phyloP scores from a whole-genome alignment of 2,797 vertebrate genomes.

The Oreochromis mossambicus region DNA sequence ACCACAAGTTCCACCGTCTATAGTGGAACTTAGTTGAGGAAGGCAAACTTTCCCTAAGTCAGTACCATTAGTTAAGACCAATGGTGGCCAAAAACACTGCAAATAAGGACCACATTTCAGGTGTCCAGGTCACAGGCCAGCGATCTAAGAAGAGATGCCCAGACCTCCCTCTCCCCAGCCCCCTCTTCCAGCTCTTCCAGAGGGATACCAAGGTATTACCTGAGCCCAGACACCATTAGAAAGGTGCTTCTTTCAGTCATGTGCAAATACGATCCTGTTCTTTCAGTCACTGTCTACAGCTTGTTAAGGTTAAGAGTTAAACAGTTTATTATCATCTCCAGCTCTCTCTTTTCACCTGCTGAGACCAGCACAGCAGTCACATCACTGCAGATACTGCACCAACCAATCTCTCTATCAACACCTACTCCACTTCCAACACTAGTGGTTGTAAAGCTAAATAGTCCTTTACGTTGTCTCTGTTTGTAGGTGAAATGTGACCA shows the following conservation, averaged over 20 bases:
- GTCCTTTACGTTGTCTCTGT: background rate
- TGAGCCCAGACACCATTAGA: rapidly evolving
- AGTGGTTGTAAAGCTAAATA: rapidly evolving
- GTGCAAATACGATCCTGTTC: background rate
- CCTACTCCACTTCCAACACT: background rate
- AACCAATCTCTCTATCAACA: background rate
- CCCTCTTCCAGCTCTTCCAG: background rate
- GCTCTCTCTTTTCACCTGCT: background rate
- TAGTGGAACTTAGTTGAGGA: background rate
- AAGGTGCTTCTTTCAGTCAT: background rate
- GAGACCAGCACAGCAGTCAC: background rate
- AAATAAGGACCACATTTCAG: background rate
- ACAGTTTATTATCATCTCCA: background rate
- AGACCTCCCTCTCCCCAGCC: background rate
- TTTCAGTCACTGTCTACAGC: background rate
- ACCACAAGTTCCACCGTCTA: background rate
- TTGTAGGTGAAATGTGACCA: conserved; percentile 94
- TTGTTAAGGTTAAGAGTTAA: background rate
- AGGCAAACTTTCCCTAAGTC: background rate
- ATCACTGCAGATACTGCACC: background rate
- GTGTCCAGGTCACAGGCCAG: background rate
- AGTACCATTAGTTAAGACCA: background rate
- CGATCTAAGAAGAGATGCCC: background rate
- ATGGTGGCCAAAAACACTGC: background rate
- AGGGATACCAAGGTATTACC: background rate